phyloP scores from a whole-genome alignment of 2,797 vertebrate genomes.

The Cyclura pinguis region DNA sequence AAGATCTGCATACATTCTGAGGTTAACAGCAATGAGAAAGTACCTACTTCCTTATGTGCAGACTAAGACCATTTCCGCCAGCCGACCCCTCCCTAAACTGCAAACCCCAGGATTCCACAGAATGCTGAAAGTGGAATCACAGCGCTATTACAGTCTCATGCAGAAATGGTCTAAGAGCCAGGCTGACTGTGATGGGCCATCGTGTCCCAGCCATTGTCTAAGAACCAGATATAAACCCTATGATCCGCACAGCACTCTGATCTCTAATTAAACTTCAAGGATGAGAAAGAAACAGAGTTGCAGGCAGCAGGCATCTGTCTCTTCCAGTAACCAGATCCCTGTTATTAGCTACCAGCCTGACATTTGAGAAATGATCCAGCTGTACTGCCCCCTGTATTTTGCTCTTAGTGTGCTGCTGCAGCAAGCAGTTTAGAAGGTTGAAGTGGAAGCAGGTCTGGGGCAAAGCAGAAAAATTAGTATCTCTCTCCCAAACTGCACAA shows the following conservation, averaged over 20 bases:
- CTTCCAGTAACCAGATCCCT: constrained; percentile 31
- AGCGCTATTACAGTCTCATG: too few relatives aligned
- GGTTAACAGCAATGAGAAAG: background rate
- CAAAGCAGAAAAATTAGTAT: background rate
- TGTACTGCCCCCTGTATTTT: constrained; percentile 21
- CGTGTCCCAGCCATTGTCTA: background rate
- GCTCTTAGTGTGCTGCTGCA: constrained; percentile 12
- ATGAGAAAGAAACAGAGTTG: constrained; percentile 40
- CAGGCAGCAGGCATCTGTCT: constrained; percentile 9
- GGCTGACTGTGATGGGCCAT: background rate
- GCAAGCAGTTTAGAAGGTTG: background rate
- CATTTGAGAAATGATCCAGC: constrained; percentile 36
- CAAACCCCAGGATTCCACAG: too few relatives aligned
- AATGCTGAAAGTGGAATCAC: too few relatives aligned
- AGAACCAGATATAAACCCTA: background rate
- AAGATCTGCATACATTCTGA: background rate
- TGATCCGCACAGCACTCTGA: background rate
- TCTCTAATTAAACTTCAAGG: constrained; percentile 50
- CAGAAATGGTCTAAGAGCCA: background rate
- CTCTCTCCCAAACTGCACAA: background rate
- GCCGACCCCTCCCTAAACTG: too few relatives aligned
- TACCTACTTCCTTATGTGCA: background rate
- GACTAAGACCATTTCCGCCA: too few relatives aligned
- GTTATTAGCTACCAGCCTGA: constrained; percentile 27
- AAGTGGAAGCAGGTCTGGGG: background rate